Conservation (phyloP, 2,888 invertebrate genomes). For the Spodoptera picta region DNA sequence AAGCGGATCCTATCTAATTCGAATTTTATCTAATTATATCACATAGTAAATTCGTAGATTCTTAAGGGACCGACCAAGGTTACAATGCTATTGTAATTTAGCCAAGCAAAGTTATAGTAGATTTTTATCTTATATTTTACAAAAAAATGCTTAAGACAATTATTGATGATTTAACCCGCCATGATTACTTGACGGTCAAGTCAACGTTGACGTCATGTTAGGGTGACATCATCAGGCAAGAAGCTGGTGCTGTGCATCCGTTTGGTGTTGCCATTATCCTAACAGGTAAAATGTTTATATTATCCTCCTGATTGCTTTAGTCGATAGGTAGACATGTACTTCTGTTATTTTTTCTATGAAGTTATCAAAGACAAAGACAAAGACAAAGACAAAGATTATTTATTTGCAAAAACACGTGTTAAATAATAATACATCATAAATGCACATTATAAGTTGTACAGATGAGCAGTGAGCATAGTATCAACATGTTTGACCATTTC, state of each 20-base stretch:
- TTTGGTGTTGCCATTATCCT: slow-evolving; percentile 52
- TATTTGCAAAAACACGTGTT: no score
- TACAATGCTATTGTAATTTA: background rate
- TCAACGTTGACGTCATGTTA: slow-evolving; percentile 23
- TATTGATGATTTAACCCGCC: slow-evolving; percentile 31
- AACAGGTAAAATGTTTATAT: slow-evolving; percentile 13
- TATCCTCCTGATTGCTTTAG: background rate
- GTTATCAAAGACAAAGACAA: no score
- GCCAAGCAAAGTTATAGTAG: slow-evolving; percentile 6
- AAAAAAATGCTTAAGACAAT: slow-evolving; percentile 19
- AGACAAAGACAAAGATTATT: no score
- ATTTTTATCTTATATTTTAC: background rate
- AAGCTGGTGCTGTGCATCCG: slow-evolving; percentile 56
- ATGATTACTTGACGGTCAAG: slow-evolving; percentile 34
- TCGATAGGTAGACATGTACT: no score
- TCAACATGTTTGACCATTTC: no score
- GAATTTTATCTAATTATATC: no score
- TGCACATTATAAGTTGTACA: no score
- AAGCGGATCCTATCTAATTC: no score
- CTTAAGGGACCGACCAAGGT: slow-evolving; percentile 20
- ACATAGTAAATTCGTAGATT: background rate
- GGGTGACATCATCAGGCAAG: slow-evolving; percentile 54
- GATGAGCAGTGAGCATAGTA: no score
- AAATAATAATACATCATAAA: no score
- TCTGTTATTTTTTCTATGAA: no score